Base-by-base conservation (phyloP, 2,888 invertebrate genomes). In the Scaptomyza polygonia region DNA sequence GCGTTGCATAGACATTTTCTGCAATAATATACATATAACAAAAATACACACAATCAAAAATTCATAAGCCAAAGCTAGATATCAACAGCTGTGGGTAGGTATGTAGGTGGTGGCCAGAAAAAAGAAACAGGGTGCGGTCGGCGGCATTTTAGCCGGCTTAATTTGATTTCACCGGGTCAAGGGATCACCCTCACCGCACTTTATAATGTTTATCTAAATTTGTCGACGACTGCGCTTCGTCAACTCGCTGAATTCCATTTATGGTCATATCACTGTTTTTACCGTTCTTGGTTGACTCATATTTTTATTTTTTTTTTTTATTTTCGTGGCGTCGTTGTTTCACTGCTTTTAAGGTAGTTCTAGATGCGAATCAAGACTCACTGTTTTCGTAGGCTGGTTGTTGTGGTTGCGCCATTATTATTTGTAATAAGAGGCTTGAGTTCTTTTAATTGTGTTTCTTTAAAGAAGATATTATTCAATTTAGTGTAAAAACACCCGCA, bases 1-100 rank as follows among this genome's bases (percentile, higher is more conserved):
- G 93, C 58, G 98, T 96, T 72, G 99, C 97, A 93, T 97, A 98
- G 92, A 96, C 95, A 92, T 95, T 96, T 92, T 96, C 97, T 97
- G 93, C 61, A 93, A 93, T 70, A 29, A 52, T 30, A 18, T 1
- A 21, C 21, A 9, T 0, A 27, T 43, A 42, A 16, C 5, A 21
- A 21, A 34, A 64, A 40, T 47, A 21, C 7, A 21, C 7, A 44
- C 43, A 52, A 32, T 47, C n/a, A 39, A 16, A 39, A 54, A 36
- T 21, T 25, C n/a, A 27, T 7, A 54, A 27, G 42, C 2, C n/a
- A 30, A 14, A 36, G 36, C 39, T 32, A 34, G 48, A n/a, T 32
- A 48, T 9, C n/a, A 64, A 62, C 72, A 57, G 75, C 21, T 36
- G 56, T 43, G 16, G 12, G 49, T 14, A 27, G 16, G 30, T 14